phyloP scores from a whole-genome alignment of 2,797 vertebrate genomes.

The Ispidina lecontei region DNA sequence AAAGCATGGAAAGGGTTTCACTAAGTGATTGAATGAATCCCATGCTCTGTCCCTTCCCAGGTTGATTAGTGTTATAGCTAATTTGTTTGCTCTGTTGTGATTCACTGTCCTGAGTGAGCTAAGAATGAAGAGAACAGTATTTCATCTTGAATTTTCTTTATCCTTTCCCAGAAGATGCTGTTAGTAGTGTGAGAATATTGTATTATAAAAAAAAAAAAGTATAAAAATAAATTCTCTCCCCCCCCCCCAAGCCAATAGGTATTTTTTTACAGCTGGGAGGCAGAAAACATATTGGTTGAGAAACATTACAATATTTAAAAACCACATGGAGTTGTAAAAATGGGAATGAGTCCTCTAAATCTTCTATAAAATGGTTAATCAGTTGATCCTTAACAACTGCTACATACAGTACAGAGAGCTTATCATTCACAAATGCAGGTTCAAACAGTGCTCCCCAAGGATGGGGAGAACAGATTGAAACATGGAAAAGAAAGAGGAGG shows the following conservation, averaged over 20 bases:
- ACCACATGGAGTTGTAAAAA: constrained; percentile 75
- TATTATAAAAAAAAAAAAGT: constrained; percentile 21
- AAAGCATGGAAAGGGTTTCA: neutral
- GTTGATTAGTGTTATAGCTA: neutral
- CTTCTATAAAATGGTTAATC: constrained; percentile 74
- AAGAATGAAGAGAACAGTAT: neutral
- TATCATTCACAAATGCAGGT: constrained; percentile 67
- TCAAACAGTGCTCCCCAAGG: constrained; percentile 60
- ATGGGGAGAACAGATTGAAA: constrained; percentile 64
- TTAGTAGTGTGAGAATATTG: neutral
- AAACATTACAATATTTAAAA: constrained; percentile 75
- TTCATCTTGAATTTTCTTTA: neutral
- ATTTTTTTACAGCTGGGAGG: constrained; percentile 65
- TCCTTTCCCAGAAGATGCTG: constrained; percentile 43
- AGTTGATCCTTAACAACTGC: constrained; percentile 49
- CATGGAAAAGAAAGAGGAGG: neutral
- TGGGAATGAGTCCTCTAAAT: constrained; percentile 71
- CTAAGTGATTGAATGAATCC: neutral
- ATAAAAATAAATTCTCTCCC: constrained; percentile 14
- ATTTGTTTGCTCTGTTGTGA: neutral
- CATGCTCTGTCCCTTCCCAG: neutral
- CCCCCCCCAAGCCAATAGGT: constrained; percentile 10
- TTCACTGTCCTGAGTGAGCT: neutral
- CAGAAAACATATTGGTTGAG: constrained; percentile 68
- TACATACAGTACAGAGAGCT: constrained; percentile 45